phyloP scores from a whole-genome alignment of 2,113 vertebrate genomes.

The Ceyx melanurus region DNA sequence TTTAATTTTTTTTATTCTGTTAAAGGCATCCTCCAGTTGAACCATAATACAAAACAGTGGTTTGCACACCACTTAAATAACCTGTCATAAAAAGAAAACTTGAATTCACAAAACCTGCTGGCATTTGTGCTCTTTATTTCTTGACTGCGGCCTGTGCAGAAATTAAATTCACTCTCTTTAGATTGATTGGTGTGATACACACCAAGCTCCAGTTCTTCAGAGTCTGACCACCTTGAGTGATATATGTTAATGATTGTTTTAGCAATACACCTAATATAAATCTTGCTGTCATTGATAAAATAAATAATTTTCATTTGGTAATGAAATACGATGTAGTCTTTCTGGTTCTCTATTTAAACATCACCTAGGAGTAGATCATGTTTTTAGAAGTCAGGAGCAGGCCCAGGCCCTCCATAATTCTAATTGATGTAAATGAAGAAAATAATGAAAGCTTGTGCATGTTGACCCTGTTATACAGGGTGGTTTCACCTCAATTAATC shows the following conservation, averaged over 20 bases:
- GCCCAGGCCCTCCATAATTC: constrained; percentile 76
- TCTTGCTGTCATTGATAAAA: constrained; percentile 63
- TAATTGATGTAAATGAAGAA: constrained; percentile 93
- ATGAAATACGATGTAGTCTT: constrained; percentile 80
- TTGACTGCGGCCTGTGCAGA: not conserved
- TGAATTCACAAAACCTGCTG: not conserved
- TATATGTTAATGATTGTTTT: constrained; percentile 63
- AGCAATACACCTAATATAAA: constrained; percentile 54
- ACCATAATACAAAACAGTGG: not conserved
- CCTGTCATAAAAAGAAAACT: not conserved
- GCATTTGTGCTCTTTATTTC: not conserved
- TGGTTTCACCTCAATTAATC: constrained; percentile 93
- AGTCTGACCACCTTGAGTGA: constrained; percentile 57
- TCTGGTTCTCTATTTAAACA: constrained; percentile 79
- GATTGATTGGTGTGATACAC: constrained; percentile 37
- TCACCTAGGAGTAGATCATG: constrained; percentile 70
- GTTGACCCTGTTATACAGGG: constrained; percentile 88
- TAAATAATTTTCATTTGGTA: constrained; percentile 71
- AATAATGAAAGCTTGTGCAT: constrained; percentile 84
- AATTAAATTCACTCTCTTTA: constrained; percentile 38
- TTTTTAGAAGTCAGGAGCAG: constrained; percentile 75
- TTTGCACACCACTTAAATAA: not conserved
- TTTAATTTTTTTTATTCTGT: not conserved
- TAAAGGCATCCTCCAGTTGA: not conserved
- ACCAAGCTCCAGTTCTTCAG: constrained; percentile 14